Conservation (phyloP, 1,140 invertebrate genomes). For the Brachionus calyciflorus region DNA sequence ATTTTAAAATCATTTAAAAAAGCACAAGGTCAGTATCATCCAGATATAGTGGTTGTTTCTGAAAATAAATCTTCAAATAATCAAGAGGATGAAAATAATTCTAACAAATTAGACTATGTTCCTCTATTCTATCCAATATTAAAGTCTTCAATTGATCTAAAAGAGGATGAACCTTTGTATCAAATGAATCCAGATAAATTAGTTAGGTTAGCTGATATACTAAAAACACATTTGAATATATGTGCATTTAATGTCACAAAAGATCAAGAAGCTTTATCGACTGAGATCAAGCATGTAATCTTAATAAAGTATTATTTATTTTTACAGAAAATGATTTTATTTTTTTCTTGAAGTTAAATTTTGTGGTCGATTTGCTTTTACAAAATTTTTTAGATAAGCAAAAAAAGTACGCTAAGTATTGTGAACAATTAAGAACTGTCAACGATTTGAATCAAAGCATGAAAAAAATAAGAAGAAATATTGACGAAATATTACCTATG, state of each 20-base stretch:
- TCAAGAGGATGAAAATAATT: not conserved
- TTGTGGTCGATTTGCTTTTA: slow-evolving; percentile 29
- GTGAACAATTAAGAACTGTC: slow-evolving; percentile 43
- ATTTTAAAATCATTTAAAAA: not conserved
- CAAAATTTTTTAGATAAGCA: slow-evolving; percentile 38
- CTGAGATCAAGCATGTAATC: slow-evolving; percentile 44
- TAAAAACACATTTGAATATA: slow-evolving; percentile 26
- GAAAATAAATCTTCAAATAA: slow-evolving; percentile 9
- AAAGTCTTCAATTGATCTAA: slow-evolving; percentile 26
- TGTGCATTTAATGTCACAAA: slow-evolving; percentile 44
- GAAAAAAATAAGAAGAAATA: slow-evolving; percentile 33
- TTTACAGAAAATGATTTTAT: not conserved
- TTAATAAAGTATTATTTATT: not conserved
- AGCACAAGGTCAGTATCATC: slow-evolving; percentile 30
- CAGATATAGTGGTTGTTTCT: slow-evolving; percentile 42
- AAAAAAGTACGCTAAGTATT: slow-evolving; percentile 39
- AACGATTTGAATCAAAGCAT: slow-evolving; percentile 1
- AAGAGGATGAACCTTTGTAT: slow-evolving; percentile 20
- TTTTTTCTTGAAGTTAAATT: slow-evolving; percentile 14
- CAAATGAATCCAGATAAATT: slow-evolving; percentile 1
- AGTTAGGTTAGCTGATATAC: slow-evolving; percentile 5
- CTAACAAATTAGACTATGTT: slow-evolving; percentile 37
- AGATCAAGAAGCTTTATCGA: slow-evolving; percentile 41
- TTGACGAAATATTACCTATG: slow-evolving; percentile 46
- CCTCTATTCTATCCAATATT: slow-evolving; percentile 45